Percentiles rank a stretch among this genome's conserved stretches.
Evolutionary conservation across 2,113 vertebrate species (phyloP).

Genomic region (Bagarius yarrelli): DNA sequence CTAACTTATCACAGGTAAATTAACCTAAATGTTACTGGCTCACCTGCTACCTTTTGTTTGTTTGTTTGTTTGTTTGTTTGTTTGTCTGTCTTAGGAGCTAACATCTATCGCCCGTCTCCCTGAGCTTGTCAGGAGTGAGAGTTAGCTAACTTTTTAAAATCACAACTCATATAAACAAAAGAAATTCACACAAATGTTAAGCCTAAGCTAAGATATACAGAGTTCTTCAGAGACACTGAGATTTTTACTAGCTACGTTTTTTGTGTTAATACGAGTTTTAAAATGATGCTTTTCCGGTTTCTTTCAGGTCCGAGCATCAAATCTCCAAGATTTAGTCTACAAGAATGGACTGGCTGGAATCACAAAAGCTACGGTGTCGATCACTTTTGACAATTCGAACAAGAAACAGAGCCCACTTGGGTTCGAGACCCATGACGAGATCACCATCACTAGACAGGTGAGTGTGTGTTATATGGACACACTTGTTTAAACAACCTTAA

Average conservation of each 20-base stretch:
- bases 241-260: too few species aligned
- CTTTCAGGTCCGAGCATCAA: slow-evolving; percentile 82
- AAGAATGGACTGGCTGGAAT: slow-evolving; percentile 93
- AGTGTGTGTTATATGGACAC: not conserved
- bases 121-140: not conserved
- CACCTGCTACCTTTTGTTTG: too few species aligned
- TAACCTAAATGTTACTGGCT: not conserved
- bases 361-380: slow-evolving; percentile 87
- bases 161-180: not conserved
- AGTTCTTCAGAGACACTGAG: not conserved
- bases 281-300: not conserved
- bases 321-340: slow-evolving; percentile 91
- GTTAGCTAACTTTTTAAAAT: not conserved
- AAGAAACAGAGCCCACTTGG: slow-evolving; percentile 90
- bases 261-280: too few species aligned
- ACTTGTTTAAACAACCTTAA: not conserved
- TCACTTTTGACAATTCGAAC: slow-evolving; percentile 92
- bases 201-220: not conserved
- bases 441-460: slow-evolving; percentile 91
- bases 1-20: slow-evolving; percentile 84
- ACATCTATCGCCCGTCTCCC: not conserved
- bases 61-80: not conserved
- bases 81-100: not conserved
- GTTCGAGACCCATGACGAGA: slow-evolving; percentile 87
- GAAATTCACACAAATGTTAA: not conserved